Base-by-base conservation (phyloP, 2,888 invertebrate species). In the Phasia obesa region DNA sequence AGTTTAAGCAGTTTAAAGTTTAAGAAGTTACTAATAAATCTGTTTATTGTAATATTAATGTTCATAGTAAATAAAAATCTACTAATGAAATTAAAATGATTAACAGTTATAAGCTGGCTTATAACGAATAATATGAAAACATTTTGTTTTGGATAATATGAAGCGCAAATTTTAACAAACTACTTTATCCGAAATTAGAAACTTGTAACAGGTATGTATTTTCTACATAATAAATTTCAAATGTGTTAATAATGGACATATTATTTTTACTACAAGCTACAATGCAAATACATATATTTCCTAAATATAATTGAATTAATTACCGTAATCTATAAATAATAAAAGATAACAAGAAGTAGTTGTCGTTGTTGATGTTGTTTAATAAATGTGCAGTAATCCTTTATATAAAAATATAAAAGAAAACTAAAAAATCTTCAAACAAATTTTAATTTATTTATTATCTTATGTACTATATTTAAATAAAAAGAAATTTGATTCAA, bases 291-390 rank as follows among this genome's bases (percentile, higher is more conserved):
- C 35, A 35, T 67, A 73, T 69, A 73, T 49, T 38, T 70, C 59
- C 51, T 57, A 64, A 38, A 44, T 47, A 78, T 74, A 75, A 78
- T 27, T 69, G 64, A 83, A 67, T 44, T 55, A 76, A 47, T 62
- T 75, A 73, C 42, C 38, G 70, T 60, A 84, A 21, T 47, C 19
- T 60, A 76, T 75, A 62, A 78, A 67, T 73, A 67, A 77, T 73
- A 79, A 71, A 79, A 79, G 83, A 83, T 83, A 83, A 83, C 83
- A 83, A 83, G 79, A 83, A 90, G 89, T 89, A 89, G 89, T 89
- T 89, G 90, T 89, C 89, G 89, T 89, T 89, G 89, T 89, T 89
- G 89, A 89, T 89, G 89, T 89, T 89, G 89, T 89, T 83, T 89
- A 88, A 90, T 86, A 89, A 90, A 89, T 89, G 89, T 89, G 90